Evolutionary conservation across 2,113 vertebrate genomes (phyloP), one percentile per base, ranked within the genome.

Genomic region (Nerophis ophidion): DNA sequence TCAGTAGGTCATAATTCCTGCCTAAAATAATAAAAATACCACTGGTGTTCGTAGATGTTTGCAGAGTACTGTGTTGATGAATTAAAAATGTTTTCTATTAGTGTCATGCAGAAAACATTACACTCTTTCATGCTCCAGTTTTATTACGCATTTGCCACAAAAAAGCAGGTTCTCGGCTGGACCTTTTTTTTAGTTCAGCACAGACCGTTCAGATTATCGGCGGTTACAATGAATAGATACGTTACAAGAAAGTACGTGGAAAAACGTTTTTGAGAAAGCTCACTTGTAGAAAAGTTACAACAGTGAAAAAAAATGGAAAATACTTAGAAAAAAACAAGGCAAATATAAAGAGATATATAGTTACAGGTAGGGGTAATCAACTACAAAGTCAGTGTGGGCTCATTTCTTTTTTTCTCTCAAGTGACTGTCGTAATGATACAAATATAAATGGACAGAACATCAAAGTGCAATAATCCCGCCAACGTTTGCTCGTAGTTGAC

Each of bases 211-310:
- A 12, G 40, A 48, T 15, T 26, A 33, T 42, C 71, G 61, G 12
- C 67, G 70, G 65, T 57, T 49, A 70, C 62, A 35, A 48, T 50
- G 38, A 66, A 51, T 66, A 73, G 67, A 57, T 34, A 59, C 71
- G 52, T 71, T 71, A 79, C 68, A 48, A 71, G 52, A 71, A 68
- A 66, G 68, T 76, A 72, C 67, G 54, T 73, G 69, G 60, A 77
- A 79, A 71, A 52, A 71, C 75, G 70, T 81, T 60, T 76, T 85
- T 80, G 72, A 72, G 81, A 84, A 85, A 60, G 15, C 38, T 16
- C 50, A 59, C 83, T 61, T 26, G 71, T 85, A 84, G 71, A 85
- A 88, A 87, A 84, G 69, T 75, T 60, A 61, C 66, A 76, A 77
- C 63, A 55, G 71, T 84, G 75, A 68, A 74, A 87, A 87, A 84